Conservation (phyloP, 2,113 vertebrate genomes). For the Thymallus thymallus region DNA sequence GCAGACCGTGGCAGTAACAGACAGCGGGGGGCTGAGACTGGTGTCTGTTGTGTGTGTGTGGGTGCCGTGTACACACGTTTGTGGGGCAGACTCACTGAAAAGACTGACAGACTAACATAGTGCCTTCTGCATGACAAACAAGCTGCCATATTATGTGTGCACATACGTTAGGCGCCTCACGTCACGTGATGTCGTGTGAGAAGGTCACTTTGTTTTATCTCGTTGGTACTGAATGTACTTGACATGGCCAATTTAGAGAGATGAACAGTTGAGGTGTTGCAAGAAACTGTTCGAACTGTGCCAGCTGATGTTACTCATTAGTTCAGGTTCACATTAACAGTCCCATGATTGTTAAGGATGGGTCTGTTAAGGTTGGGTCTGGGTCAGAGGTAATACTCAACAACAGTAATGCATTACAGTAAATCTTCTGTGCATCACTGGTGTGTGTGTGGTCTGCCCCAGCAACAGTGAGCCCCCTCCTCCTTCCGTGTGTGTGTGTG, state of each 20-base stretch:
- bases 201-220: not conserved
- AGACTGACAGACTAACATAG: not conserved
- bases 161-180: not conserved
- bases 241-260: not conserved
- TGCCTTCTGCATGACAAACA: not conserved
- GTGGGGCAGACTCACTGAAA: not conserved
- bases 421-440: too few species aligned
- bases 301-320: slow-evolving; percentile 1
- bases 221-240: not conserved
- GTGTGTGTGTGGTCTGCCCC: too few species aligned
- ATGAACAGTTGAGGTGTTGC: not conserved
- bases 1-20: not conserved
- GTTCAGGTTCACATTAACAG: not conserved
- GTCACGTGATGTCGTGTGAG: not conserved
- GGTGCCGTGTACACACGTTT: not conserved
- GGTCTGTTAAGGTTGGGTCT: not conserved
- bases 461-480: too few species aligned
- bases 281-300: not conserved
- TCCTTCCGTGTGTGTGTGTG: too few species aligned
- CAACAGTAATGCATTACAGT: too few species aligned
- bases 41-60: slow-evolving; percentile 5
- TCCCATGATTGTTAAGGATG: not conserved
- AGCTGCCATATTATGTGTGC: not conserved
- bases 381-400: too few species aligned
- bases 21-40: not conserved